phyloP scores from a whole-genome alignment of 2,113 vertebrate genomes.

The Malaclemys terrapin region DNA sequence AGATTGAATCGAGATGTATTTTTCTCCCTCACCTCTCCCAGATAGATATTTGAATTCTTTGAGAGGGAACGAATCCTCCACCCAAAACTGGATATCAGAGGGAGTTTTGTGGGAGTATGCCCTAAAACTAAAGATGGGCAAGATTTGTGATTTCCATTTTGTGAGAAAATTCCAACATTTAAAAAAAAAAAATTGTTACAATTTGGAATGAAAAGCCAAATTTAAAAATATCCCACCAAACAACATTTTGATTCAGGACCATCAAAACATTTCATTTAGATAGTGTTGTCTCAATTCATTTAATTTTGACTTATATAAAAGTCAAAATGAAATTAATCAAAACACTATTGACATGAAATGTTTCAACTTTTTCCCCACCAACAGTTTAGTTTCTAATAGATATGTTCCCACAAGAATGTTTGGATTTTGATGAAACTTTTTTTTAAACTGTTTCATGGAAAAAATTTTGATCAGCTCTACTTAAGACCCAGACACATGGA shows the following conservation, averaged over 20 bases:
- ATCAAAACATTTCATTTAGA: background rate
- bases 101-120: background rate
- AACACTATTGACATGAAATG: background rate
- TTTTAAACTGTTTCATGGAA: background rate
- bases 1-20: background rate
- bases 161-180: background rate
- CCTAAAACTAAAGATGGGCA: background rate
- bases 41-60: background rate
- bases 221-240: background rate
- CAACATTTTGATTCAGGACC: background rate
- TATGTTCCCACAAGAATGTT: background rate
- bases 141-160: background rate
- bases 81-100: background rate
- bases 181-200: background rate
- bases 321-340: background rate
- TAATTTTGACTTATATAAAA: background rate
- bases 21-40: background rate
- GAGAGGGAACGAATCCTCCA: background rate
- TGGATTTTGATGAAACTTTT: background rate
- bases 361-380: background rate
- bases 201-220: background rate
- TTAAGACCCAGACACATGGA: background rate
- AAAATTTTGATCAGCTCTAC: background rate
- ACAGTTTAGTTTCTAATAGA: background rate
- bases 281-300: background rate